Base-by-base conservation (phyloP, 2,797 vertebrate species). In the Sandelia bainsii region DNA sequence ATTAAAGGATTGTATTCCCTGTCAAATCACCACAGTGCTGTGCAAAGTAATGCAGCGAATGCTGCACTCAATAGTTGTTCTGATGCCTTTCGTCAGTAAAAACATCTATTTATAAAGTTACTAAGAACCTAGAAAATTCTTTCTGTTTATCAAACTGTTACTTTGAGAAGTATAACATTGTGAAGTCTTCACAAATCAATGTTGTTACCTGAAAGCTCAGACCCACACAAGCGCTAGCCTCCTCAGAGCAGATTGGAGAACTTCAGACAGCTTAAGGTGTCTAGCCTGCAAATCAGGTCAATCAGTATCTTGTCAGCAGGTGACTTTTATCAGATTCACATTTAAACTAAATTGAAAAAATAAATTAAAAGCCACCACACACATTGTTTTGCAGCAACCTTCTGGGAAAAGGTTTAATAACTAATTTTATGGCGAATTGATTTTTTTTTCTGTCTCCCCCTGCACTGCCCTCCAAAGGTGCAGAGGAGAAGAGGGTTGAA, bases 401-500 rank as follows among this genome's bases (percentile, higher is more conserved):
- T 84, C 71, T 85, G 77, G 74, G 73, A 87, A 85, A 85, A 72
- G 82, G 80, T 89, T 93, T 91, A 89, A 92, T 93, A 90, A 90
- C 84, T 73, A 86, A 91, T 92, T 93, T 92, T 88, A 92, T 91
- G 77, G 85, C 51, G 71, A 84, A 94, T 93, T 89, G 87, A 93
- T 92, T 93, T 91, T 80, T 91, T 80, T 54, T n/a, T 39, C 20
- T 45, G 9, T 63, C 68, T 58, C 54, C 72, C 40, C 37, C 58
- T 50, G 80, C 64, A 42, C 82, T 75, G 72, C 86, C 86, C 78
- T 86, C 71, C 69, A 53, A 88, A 91, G 85, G 82, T 80, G 79
- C 71, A 73, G 77, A 70, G 68, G 75, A 77, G 73, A 79, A 77
- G 62, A 56, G 66, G 80, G 74, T 58, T 84, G 79, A 83, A 72